Evolutionary conservation across 2,113 vertebrate species (phyloP).

Genomic region (Ictidomys tridecemlineatus): DNA sequence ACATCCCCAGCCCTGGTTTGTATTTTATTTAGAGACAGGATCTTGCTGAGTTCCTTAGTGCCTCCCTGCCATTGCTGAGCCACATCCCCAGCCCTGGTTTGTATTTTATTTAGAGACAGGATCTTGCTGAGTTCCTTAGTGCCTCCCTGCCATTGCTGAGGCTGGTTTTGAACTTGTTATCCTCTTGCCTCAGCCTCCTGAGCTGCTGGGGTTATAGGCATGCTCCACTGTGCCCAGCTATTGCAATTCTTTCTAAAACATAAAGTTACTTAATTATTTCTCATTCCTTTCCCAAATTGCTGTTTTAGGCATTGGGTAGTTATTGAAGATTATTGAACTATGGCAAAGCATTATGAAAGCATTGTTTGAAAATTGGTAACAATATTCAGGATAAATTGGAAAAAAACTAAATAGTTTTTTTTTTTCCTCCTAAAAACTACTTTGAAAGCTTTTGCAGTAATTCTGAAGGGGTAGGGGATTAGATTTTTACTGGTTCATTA

Average conservation of each 20-base stretch:
- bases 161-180: too few relatives aligned
- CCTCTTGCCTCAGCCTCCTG: too few relatives aligned
- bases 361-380: conserved; percentile 30
- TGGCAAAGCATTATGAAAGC: neutral
- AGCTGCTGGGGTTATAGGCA: too few relatives aligned
- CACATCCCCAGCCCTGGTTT: too few relatives aligned
- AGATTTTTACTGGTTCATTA: conserved; percentile 4
- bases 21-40: too few relatives aligned
- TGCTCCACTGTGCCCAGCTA: too few relatives aligned
- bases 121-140: too few relatives aligned
- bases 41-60: too few relatives aligned
- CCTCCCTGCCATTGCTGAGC: too few relatives aligned
- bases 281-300: neutral
- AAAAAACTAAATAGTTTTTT: neutral
- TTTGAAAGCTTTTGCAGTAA: conserved; percentile 46
- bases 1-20: too few relatives aligned
- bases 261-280: conserved; percentile 20
- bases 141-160: too few relatives aligned
- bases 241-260: conserved; percentile 1
- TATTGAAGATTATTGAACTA: conserved; percentile 8
- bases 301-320: neutral
- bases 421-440: neutral
- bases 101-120: too few relatives aligned
- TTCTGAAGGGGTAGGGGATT: conserved; percentile 14
- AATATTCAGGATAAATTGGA: neutral